phyloP scores from a whole-genome alignment of 1,140 invertebrate genomes.

The Olivierus martensii region DNA sequence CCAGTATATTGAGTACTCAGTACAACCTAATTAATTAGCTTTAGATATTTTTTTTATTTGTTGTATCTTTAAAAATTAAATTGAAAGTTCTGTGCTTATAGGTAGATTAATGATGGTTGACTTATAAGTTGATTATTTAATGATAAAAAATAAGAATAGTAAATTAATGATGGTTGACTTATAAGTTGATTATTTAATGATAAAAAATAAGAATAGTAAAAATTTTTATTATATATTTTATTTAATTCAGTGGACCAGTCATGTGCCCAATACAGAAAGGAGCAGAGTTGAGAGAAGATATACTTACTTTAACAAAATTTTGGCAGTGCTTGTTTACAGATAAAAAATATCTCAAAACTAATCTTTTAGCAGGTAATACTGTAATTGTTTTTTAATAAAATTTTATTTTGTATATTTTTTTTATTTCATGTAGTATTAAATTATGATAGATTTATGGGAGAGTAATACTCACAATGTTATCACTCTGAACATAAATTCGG shows the following conservation, averaged over 20 bases:
- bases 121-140: not conserved
- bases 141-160: not conserved
- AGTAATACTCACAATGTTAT: not conserved
- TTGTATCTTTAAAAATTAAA: no score
- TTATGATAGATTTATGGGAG: no score
- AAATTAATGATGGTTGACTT: no score
- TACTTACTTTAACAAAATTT: slow-evolving; percentile 77
- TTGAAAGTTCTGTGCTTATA: no score
- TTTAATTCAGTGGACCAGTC: slow-evolving; percentile 40
- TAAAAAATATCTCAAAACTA: slow-evolving; percentile 85
- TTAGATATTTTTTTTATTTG: no score
- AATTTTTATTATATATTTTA: not conserved
- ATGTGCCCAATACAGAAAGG: slow-evolving; percentile 66
- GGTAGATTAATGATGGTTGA: no score
- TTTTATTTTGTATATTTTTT: no score
- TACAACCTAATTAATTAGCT: no score
- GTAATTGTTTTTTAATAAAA: not conserved
- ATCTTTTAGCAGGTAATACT: slow-evolving; percentile 42
- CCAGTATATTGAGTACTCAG: no score
- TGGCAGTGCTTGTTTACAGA: slow-evolving; percentile 94
- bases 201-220: not conserved
- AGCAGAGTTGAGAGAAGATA: slow-evolving; percentile 70
- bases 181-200: not conserved
- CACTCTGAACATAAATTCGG: slow-evolving; percentile 10
- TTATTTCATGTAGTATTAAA: no score